Conservation (phyloP, 2,888 invertebrate species). For the Tubiluchus corallicola region DNA sequence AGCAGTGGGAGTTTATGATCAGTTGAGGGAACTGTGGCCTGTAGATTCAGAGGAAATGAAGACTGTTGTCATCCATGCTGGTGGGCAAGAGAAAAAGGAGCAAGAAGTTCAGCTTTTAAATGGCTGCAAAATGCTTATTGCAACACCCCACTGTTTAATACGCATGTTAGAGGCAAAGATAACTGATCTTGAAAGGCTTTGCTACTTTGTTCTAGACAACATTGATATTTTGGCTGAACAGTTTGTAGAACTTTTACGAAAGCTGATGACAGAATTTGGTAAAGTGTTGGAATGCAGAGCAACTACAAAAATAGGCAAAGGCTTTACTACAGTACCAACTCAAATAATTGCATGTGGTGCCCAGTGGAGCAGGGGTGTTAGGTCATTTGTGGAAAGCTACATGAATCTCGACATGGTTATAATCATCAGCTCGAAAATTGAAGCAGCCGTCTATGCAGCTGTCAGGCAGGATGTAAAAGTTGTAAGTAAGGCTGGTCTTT, state of each 20-base stretch:
- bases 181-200: slow-evolving; percentile 41
- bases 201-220: slow-evolving; percentile 49
- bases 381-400: neutral
- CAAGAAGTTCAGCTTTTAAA: slow-evolving; percentile 36
- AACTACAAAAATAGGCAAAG: too few species aligned
- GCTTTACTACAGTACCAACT: too few species aligned
- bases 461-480: neutral
- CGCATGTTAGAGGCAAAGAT: slow-evolving; percentile 34
- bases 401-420: neutral
- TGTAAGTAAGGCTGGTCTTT: too few species aligned
- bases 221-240: slow-evolving; percentile 42
- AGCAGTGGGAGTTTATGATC: slow-evolving; percentile 19
- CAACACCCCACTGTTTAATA: slow-evolving; percentile 42
- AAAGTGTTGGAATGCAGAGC: too few species aligned
- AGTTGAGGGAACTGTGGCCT: slow-evolving; percentile 13
- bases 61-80: slow-evolving; percentile 21
- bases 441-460: neutral
- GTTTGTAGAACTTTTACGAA: slow-evolving; percentile 27
- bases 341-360: neutral
- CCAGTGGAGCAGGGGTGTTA: neutral
- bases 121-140: slow-evolving; percentile 49
- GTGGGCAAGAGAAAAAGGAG: slow-evolving; percentile 19
- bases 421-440: neutral
- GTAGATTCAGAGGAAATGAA: slow-evolving; percentile 12
- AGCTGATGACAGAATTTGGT: neutral